A percentile compares a stretch with the other conserved stretches of the same genome.
Evolutionary conservation across 2,113 vertebrate species (phyloP).

Genomic region (Pollachius pollachius): DNA sequence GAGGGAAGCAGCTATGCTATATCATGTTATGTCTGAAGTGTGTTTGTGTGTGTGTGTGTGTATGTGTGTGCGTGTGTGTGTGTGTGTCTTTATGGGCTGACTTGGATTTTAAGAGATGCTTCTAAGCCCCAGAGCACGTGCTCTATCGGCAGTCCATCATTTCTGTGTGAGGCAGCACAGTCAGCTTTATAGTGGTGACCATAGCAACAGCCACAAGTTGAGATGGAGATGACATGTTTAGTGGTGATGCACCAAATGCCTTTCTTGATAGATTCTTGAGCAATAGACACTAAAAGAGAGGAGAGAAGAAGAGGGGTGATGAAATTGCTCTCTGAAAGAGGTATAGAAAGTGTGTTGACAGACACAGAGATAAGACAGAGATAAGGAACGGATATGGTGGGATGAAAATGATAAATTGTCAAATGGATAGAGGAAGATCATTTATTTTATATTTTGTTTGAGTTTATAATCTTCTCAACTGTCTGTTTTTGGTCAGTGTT

Average conservation of each 20-base stretch:
- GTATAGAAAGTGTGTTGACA: no score
- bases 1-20: conserved; percentile 4
- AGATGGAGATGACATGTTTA: conserved; percentile 50
- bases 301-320: conserved; percentile 10
- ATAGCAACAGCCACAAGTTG: conserved; percentile 68
- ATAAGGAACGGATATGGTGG: not conserved
- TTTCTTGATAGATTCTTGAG: conserved; percentile 49
- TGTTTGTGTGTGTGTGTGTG: not conserved
- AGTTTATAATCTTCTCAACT: no score
- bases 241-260: conserved; percentile 51
- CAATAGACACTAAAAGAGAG: conserved; percentile 29
- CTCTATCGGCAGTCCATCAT: conserved; percentile 31
- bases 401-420: not conserved
- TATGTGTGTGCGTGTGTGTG: not conserved
- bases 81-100: conserved; percentile 10
- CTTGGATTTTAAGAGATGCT: conserved; percentile 19
- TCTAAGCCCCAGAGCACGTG: conserved; percentile 18
- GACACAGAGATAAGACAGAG: conserved; percentile 1
- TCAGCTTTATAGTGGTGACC: conserved; percentile 67
- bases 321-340: not conserved
- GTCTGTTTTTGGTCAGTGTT: no score
- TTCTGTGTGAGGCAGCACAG: conserved; percentile 30
- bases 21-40: not conserved
- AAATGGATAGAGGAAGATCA: no score
- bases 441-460: no score